Base-by-base conservation (phyloP, 1,140 invertebrate genomes). In the Cyrtorhinus lividipennis region DNA sequence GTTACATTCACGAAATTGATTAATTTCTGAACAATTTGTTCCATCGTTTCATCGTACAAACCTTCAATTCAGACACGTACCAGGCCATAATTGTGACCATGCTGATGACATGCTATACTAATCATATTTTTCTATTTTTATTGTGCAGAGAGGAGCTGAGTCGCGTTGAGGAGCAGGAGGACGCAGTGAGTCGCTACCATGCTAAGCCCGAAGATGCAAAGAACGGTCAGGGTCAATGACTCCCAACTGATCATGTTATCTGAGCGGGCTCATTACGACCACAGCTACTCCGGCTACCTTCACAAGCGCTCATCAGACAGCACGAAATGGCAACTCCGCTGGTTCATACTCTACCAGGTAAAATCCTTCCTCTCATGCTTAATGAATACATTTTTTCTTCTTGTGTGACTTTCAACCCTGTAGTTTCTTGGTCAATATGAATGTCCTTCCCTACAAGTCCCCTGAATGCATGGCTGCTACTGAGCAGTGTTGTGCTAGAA, bases 271-370 rank as follows among this genome's bases (percentile, higher is more conserved):
- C 81, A 85, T 67, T 82, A 85, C 68, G 90, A 94, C 73, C 80
- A 85, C 67, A 80, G 81, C 25, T 77, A 86, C 73, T 78, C 82
- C 24, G 91, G 92, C 25, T 86, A 87, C 74, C 78, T 95, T 62
- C 85, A 90, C 75, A 95, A 95, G 74, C 78, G 87, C 62, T 90
- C 87, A 53, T 82, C 88, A 0, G 90, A 93, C 72, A 87, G 81
- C 64, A 83, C 81, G 61, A 92, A 92, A 74, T 95, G 92, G 92
- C 90, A 93, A 73, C 76, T 87, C 45, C 76, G 90, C 27, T 95
- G 88, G 83, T 95, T 95, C 72, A 81, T 91, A 23, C 80, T 95
- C 1, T 95, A 94, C 72, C 92, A 95, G 82, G 87, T 88, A 71
- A 73, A 72, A 8, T 38, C 5, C 15, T 5, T 5, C 30, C 15